Evolutionary conservation across 2,113 vertebrate species (phyloP).

Genomic region (Phoenicopterus ruber): DNA sequence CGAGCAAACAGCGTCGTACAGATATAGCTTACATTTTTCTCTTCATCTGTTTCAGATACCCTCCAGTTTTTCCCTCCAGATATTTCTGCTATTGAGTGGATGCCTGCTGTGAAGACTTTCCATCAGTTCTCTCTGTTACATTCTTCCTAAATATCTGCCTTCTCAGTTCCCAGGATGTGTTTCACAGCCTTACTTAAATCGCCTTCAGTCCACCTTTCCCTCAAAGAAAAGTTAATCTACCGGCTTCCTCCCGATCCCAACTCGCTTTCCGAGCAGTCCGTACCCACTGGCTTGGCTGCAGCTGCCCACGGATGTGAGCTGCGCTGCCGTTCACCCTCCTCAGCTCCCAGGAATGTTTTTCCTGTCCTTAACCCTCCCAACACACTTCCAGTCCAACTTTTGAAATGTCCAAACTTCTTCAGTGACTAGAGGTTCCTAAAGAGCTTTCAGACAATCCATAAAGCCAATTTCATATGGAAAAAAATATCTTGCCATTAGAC

Average conservation of each 20-base stretch:
- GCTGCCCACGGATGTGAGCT: accelerated
- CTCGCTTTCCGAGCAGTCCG: background rate
- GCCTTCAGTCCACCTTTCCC: background rate
- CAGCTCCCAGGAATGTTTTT: background rate
- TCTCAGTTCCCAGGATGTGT: background rate
- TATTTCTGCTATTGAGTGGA: background rate
- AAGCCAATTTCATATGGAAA: background rate
- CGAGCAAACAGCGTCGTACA: background rate
- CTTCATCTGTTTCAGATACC: background rate
- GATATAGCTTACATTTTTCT: background rate
- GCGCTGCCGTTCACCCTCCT: too few relatives aligned
- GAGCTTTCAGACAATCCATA: background rate
- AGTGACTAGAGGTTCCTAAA: background rate
- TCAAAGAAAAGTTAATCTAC: background rate
- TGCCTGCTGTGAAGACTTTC: background rate
- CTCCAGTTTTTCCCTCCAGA: background rate
- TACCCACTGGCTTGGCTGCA: background rate
- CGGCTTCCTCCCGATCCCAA: background rate
- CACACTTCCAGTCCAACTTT: background rate
- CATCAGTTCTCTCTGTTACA: background rate
- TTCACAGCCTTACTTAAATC: background rate
- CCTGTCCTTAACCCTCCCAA: background rate
- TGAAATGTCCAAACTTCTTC: background rate
- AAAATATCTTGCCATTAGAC: background rate
- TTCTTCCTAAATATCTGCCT: background rate